These are phyloP conservation scores for Mantis religiosa DNA, from an alignment of 2,888 invertebrate species.

Conservation along the genomic window DNA sequence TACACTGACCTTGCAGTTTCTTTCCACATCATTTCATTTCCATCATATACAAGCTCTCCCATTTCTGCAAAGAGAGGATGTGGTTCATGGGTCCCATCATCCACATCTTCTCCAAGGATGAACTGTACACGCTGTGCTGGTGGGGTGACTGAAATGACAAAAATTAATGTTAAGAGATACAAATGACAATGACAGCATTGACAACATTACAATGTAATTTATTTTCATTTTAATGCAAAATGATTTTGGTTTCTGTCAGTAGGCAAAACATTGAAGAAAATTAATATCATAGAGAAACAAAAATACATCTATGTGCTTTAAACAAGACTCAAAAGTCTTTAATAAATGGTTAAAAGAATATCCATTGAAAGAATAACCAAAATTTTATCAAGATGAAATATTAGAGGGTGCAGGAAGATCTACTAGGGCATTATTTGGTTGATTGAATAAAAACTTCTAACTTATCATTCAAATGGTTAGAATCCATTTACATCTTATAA, in stretches of 20 bases:
- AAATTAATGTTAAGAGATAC: not conserved
- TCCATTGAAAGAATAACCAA: too few relatives aligned
- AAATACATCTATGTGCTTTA: not conserved
- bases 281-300: not conserved
- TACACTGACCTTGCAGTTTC: constrained; percentile 77
- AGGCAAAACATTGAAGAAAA: not conserved
- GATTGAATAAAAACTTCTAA: too few relatives aligned
- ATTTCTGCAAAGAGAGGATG: constrained; percentile 97
- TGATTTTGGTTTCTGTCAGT: not conserved
- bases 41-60: constrained; percentile 84
- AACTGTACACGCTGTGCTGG: constrained; percentile 96
- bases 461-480: too few relatives aligned
- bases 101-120: constrained; percentile 90
- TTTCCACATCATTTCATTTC: constrained; percentile 92
- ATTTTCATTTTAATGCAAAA: not conserved
- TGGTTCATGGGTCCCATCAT: constrained; percentile 73
- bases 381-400: too few relatives aligned
- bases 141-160: constrained; percentile 67
- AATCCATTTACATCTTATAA: too few relatives aligned
- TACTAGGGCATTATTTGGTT: too few relatives aligned
- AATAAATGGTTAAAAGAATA: not conserved
- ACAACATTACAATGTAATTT: too few relatives aligned
- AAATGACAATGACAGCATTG: not conserved
- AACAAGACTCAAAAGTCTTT: not conserved
- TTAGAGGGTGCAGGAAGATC: too few relatives aligned